Base-by-base conservation (phyloP, 53 echinoderm and acorn worm species). In the Luidia sarsii region DNA sequence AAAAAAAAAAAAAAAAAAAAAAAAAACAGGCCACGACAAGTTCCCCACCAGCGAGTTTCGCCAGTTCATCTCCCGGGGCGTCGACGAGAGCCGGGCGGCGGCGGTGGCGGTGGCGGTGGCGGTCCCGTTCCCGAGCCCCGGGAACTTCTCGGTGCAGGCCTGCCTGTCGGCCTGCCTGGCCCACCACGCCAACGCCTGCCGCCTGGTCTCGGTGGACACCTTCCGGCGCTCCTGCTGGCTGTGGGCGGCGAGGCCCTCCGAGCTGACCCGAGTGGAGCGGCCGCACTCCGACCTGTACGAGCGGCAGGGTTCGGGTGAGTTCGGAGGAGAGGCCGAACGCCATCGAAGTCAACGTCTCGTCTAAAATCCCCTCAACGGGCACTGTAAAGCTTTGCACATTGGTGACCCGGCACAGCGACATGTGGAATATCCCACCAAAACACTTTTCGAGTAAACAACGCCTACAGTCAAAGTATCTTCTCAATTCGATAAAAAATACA, bases 131-230 rank as follows among this genome's bases (percentile, higher is more conserved):
- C 0, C 36, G 22, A 28, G 30, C 13, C 48, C 19, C n/a, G 50
- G 22, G 15, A 22, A 71, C 19, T 71, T 71, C 35, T 27, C 52
- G 9, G 71, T 71, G 8, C 51, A 71, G 33, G 1, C 21, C 11
- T 71, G 71, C 53, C 34, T 71, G 33, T 19, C 34, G 6, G n/a
- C 0, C 0, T 71, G 71, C 1, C 0, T 51, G 35, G 11, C 32
- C 27, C 9, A n/a, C 36, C 0, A 1, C 0, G 36, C 21, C 7
- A 51, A 51, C 53, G n/a, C 9, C 24, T 71, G 71, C 22, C 50
- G 71, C 8, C 34, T 53, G 4, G 71, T 71, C 15, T 21, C 35
- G 3, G 71, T 71, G 18, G 71, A 71, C 71, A 71, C 71, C n/a
- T 36, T 71, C 2, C 53, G 53, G n/a, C 51, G 30, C 8, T 33